Conservation (phyloP, 2,113 vertebrate species). For the Forbesichthys agassizii region DNA sequence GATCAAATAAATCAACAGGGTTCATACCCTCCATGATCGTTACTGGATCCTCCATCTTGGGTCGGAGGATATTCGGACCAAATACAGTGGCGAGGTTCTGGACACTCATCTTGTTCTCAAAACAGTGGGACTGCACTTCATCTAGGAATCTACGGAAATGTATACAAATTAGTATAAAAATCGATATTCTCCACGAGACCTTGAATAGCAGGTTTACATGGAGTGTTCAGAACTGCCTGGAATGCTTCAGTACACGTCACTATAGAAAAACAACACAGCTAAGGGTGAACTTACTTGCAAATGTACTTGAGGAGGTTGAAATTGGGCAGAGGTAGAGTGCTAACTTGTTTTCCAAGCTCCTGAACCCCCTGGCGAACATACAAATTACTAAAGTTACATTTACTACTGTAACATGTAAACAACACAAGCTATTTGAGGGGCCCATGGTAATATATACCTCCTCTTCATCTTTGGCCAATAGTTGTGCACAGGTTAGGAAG, state of each 20-base stretch:
- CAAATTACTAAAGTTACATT: background rate
- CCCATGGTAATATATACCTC: constrained; percentile 73
- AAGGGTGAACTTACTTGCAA: constrained; percentile 87
- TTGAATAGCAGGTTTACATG: too few species aligned
- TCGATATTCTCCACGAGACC: too few species aligned
- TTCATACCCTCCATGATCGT: constrained; percentile 92
- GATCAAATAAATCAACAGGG: background rate
- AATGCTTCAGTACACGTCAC: background rate
- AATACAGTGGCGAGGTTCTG: constrained; percentile 97
- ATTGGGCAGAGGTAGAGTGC: constrained; percentile 89
- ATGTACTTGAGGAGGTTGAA: constrained; percentile 96
- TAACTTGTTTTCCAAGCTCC: constrained; percentile 89
- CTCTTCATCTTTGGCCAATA: constrained; percentile 92
- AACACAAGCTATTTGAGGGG: background rate
- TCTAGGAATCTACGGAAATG: constrained; percentile 85
- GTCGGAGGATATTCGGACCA: constrained; percentile 93
- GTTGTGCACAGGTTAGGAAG: constrained; percentile 91
- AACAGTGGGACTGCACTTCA: constrained; percentile 92
- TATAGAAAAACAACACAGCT: background rate
- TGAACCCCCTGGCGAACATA: constrained; percentile 82
- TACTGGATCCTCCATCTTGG: constrained; percentile 91
- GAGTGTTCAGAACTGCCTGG: too few species aligned
- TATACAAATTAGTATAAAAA: background rate
- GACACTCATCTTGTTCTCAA: constrained; percentile 95
- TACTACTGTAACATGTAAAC: background rate